Evolutionary conservation across 2,797 vertebrate species (phyloP).

Genomic region (Diplodus puntazzo): DNA sequence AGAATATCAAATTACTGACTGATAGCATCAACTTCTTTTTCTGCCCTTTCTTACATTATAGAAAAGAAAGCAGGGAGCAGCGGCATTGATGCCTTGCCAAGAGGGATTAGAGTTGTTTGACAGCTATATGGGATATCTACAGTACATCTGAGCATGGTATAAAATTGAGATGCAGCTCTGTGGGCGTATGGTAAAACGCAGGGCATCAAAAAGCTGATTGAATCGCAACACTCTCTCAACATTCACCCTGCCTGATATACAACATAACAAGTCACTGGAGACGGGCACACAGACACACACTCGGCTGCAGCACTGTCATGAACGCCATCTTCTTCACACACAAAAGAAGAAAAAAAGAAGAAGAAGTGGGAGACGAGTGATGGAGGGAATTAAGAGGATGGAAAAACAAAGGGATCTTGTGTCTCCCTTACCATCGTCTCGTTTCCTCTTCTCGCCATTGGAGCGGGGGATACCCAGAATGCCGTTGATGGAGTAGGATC

Average conservation of each 20-base stretch:
- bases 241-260: slow-evolving; percentile 74
- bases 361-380: slow-evolving; percentile 75
- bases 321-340: slow-evolving; percentile 80
- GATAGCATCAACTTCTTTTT: slow-evolving; percentile 39
- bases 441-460: slow-evolving; percentile 99
- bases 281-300: slow-evolving; percentile 79
- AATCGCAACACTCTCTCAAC: slow-evolving; percentile 79
- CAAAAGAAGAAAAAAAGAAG: slow-evolving; percentile 30
- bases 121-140: slow-evolving; percentile 80
- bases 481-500: slow-evolving; percentile 99
- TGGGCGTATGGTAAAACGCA: slow-evolving; percentile 73
- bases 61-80: slow-evolving; percentile 48
- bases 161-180: slow-evolving; percentile 81
- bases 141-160: slow-evolving; percentile 69
- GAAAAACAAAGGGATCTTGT: slow-evolving; percentile 58
- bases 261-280: slow-evolving; percentile 86
- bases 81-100: slow-evolving; percentile 64
- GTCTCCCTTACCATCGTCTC: slow-evolving; percentile 95
- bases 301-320: slow-evolving; percentile 80
- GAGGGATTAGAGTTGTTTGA: slow-evolving; percentile 76
- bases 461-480: slow-evolving; percentile 99
- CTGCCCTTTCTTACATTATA: slow-evolving; percentile 47
- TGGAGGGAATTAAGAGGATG: slow-evolving; percentile 72
- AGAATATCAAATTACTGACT: slow-evolving; percentile 27
- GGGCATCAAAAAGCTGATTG: slow-evolving; percentile 80